Evolutionary conservation across 2,113 vertebrate species (phyloP).

Genomic region (Ornithorhynchus anatinus): DNA sequence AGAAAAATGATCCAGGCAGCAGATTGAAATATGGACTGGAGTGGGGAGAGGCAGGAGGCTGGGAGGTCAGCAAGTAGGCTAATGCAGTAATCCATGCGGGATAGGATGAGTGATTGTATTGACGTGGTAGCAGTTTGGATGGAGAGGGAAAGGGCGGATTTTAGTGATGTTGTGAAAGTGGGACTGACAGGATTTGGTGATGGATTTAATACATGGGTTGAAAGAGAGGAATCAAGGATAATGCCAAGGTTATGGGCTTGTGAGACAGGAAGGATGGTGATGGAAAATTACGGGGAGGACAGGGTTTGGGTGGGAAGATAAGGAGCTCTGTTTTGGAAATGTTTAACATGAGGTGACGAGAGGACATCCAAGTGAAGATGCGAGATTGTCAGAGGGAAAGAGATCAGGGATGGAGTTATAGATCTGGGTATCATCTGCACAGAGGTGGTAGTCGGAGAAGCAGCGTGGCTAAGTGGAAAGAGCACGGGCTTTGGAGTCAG

Average conservation of each 20-base stretch:
- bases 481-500: no score
- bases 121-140: not conserved
- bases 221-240: not conserved
- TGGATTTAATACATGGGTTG: not conserved
- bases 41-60: not conserved
- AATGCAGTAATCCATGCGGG: not conserved
- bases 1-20: not conserved
- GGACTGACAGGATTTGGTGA: not conserved
- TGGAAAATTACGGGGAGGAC: no score
- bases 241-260: no score
- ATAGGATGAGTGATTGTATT: not conserved
- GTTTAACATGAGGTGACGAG: no score
- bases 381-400: no score
- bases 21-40: not conserved
- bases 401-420: not conserved
- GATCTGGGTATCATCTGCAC: not conserved
- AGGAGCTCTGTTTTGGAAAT: not conserved
- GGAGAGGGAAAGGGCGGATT: not conserved
- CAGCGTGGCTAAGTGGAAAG: no score
- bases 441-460: no score
- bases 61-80: not conserved
- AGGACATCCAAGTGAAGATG: no score
- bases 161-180: not conserved
- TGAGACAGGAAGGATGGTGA: not conserved
- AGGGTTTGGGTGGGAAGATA: not conserved